These are phyloP conservation scores for Aldabrachelys gigantea DNA, from an alignment of 2,113 vertebrate genomes.

Conservation along the genomic window DNA sequence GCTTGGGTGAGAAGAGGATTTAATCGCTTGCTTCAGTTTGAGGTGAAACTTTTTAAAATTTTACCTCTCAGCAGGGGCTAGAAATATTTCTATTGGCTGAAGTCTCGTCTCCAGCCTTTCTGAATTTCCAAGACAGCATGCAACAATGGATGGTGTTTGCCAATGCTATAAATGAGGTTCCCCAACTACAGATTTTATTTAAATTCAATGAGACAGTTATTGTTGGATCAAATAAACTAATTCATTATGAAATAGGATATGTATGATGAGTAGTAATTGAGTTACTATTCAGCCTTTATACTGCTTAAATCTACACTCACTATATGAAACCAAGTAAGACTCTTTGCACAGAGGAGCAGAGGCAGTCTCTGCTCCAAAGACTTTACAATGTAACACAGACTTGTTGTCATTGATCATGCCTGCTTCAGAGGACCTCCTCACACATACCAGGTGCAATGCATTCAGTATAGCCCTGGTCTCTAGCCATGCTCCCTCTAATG, in stretches of 20 bases:
- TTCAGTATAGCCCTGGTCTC: no score
- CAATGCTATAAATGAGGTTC: neutral
- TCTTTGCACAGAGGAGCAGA: neutral
- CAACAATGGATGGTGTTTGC: neutral
- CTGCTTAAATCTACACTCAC: neutral
- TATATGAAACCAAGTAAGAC: neutral
- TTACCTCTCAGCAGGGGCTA: neutral
- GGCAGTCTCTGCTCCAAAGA: neutral
- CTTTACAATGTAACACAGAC: neutral
- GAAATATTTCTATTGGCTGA: conserved; percentile 61
- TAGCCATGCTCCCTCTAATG: no score
- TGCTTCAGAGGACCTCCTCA: no score
- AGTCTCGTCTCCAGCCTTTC: neutral
- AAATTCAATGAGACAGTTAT: neutral
- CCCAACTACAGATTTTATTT: neutral
- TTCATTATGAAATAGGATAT: neutral
- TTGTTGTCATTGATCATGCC: neutral
- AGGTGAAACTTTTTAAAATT: conserved; percentile 32
- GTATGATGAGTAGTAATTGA: neutral
- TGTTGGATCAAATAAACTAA: neutral
- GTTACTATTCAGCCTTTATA: neutral
- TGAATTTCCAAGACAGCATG: conserved; percentile 1
- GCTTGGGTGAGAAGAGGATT: conserved; percentile 38
- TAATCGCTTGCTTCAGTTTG: conserved; percentile 58
- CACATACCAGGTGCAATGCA: no score